Conservation (phyloP, 2,113 vertebrate genomes). For the Xenus cinereus region DNA sequence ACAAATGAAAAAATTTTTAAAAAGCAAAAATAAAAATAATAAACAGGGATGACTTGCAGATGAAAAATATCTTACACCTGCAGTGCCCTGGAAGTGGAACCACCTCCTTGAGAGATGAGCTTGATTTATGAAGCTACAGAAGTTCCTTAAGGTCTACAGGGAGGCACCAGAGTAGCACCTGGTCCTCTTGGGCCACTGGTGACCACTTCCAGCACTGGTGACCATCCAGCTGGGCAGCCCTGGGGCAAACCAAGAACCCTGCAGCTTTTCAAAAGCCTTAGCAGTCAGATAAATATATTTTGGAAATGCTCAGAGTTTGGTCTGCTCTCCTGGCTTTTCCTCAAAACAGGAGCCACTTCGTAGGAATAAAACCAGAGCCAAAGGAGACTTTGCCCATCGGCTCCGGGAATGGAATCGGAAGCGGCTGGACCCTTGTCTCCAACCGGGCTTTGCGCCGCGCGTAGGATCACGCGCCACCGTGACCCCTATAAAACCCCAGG, state of each 20-base stretch:
- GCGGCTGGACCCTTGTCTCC: neutral
- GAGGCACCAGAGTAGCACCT: neutral
- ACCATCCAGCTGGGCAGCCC: neutral
- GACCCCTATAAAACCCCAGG: neutral
- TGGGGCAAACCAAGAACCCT: neutral
- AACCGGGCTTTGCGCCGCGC: rapidly evolving
- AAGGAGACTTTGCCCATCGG: rapidly evolving
- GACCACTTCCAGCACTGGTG: neutral
- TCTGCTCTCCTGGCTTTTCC: neutral
- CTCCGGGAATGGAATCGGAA: neutral
- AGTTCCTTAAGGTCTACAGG: neutral
- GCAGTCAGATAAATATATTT: rapidly evolving
- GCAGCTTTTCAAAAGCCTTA: rapidly evolving
- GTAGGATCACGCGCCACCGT: rapidly evolving
- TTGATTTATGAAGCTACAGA: neutral
- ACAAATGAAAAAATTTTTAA: too few species aligned
- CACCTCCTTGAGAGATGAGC: neutral
- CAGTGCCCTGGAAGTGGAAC: rapidly evolving
- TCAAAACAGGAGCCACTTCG: rapidly evolving
- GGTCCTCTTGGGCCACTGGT: neutral
- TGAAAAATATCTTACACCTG: rapidly evolving
- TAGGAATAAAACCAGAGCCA: rapidly evolving
- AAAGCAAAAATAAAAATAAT: neutral
- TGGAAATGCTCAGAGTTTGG: rapidly evolving
- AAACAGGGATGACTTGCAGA: too few species aligned